Base-by-base conservation (phyloP, 2,113 vertebrate species). In the Lethenteron reissneri region DNA sequence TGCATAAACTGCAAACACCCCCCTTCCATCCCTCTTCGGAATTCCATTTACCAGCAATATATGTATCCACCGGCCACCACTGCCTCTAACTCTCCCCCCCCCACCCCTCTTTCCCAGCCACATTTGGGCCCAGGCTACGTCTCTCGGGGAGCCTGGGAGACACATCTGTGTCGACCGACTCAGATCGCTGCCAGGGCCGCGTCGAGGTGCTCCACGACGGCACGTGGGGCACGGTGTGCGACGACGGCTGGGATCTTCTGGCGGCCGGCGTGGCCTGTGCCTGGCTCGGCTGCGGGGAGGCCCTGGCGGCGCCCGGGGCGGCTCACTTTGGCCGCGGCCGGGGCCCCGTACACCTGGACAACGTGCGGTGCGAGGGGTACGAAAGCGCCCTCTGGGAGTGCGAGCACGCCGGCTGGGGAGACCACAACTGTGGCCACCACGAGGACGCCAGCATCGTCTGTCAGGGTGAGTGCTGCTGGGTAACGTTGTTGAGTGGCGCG, bases 321-420 rank as follows among this genome's bases (percentile, higher is more conserved):
- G 64, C 64, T 8, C n/a, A 21, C 25, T 68, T 68, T 68, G 64
- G 64, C n/a, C 64, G n/a, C 10, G 64, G 64, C 64, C 64, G 21
- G n/a, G 64, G 64, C 64, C 64, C 64, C 11, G 64, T 68, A 9
- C 64, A 68, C 64, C 64, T 68, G 64, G 64, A 68, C 21, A 68
- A 68, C 11, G 64, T 68, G 11, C 64, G 64, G 21, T 68, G 64
- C 64, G n/a, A n/a, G 11, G 64, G 64, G 9, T 9, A 68, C 11
- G 64, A 68, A 2, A 68, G n/a, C n/a, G 21, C n/a, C 11, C 11
- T 68, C n/a, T 21, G n/a, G 9, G 64, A 17, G n/a, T 68, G 64
- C 64, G n/a, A 9, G n/a, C 64, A 68, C 64, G 21, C n/a, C 21
- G 64, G 64, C 64, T 68, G 64, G 64, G 64, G 64, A 68, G 21